Percentiles rank a stretch among this genome's conserved stretches.
Conservation (phyloP, 2,113 vertebrate species). For the Mixornis gularis region DNA sequence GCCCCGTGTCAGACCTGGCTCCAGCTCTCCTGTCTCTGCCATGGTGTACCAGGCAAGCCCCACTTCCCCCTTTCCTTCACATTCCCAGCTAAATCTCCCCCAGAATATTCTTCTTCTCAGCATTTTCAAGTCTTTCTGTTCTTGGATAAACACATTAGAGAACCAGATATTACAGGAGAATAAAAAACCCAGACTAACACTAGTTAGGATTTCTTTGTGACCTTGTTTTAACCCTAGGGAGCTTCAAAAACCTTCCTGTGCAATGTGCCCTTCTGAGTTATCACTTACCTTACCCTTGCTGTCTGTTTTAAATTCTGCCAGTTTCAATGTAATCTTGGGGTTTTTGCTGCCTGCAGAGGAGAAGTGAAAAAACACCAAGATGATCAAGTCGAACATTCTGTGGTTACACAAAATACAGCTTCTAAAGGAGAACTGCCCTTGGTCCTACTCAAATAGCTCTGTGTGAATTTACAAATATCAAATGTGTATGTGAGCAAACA, state of each 20-base stretch:
- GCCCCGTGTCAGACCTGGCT: background rate
- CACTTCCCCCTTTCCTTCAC: background rate
- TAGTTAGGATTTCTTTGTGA: background rate
- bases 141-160: background rate
- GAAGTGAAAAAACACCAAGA: background rate
- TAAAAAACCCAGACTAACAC: background rate
- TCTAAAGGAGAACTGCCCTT: background rate
- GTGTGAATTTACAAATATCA: background rate
- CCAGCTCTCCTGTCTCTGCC: background rate
- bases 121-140: background rate
- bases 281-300: constrained; percentile 83
- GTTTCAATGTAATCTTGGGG: constrained; percentile 88
- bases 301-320: constrained; percentile 87
- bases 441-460: background rate
- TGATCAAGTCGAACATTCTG: background rate
- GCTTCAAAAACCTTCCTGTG: background rate
- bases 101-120: background rate
- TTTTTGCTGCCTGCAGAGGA: constrained; percentile 89
- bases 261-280: background rate
- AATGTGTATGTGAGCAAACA: background rate
- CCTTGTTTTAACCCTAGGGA: background rate
- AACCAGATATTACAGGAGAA: background rate
- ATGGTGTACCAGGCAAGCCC: background rate
- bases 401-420: background rate
- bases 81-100: background rate